These are phyloP conservation scores for Rhopalosiphum nymphaeae DNA, from an alignment of 2,888 invertebrate genomes.

Conservation along the genomic window DNA sequence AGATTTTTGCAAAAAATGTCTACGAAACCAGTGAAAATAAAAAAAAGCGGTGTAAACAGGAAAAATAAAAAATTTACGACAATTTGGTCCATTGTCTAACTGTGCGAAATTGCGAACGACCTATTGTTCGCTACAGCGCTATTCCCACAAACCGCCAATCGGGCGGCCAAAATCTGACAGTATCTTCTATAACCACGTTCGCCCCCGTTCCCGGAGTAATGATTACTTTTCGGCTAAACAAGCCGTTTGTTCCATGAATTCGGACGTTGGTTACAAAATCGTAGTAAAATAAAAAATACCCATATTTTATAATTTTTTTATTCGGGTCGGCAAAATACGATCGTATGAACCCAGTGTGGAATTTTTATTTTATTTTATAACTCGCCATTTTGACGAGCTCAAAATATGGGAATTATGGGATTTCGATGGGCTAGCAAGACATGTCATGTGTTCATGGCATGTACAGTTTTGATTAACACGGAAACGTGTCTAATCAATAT, in stretches of 20 bases:
- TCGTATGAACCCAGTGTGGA: background rate
- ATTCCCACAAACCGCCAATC: background rate
- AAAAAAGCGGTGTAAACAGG: background rate
- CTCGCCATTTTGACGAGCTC: background rate
- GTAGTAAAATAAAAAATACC: background rate
- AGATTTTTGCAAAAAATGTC: background rate
- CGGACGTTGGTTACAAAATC: background rate
- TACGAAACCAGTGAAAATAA: background rate
- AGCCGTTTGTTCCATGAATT: background rate
- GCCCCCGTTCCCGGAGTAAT: background rate
- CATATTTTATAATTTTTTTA: too few species aligned
- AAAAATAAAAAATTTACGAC: background rate
- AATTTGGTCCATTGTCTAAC: background rate
- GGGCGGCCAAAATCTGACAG: background rate
- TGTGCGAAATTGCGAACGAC: background rate
- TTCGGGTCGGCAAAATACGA: background rate
- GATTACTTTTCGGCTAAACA: too few species aligned
- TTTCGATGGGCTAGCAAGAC: background rate
- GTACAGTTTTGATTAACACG: background rate
- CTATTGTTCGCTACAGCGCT: background rate
- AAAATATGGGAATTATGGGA: background rate
- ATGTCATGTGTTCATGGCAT: background rate
- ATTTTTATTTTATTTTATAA: background rate
- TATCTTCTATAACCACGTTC: background rate
- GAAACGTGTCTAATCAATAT: background rate